phyloP scores from a whole-genome alignment of 2,797 vertebrate genomes.

The Sebastes jordani region DNA sequence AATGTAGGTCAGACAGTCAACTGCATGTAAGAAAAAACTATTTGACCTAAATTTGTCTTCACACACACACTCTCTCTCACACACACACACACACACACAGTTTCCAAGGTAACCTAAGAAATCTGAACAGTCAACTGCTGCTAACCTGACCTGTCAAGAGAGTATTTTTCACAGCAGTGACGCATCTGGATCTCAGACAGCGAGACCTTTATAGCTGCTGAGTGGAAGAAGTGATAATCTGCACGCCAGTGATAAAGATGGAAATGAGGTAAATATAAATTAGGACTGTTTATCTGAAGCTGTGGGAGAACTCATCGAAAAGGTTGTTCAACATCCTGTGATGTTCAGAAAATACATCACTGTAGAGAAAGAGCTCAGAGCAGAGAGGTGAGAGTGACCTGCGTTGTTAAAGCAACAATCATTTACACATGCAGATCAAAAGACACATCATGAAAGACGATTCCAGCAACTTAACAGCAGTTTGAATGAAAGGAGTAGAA shows the following conservation, averaged over 20 bases:
- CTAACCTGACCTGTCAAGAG: slow-evolving; percentile 33
- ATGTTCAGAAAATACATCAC: neutral
- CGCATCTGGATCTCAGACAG: slow-evolving; percentile 42
- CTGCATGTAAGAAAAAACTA: neutral
- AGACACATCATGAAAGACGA: neutral
- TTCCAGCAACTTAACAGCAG: neutral
- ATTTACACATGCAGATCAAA: neutral
- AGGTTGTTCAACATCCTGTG: neutral
- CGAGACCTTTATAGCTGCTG: slow-evolving; percentile 40
- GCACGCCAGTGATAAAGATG: slow-evolving; percentile 14
- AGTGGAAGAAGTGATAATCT: slow-evolving; percentile 27
- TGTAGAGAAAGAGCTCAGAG: neutral
- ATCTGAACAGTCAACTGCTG: slow-evolving; percentile 28
- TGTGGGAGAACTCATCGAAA: neutral
- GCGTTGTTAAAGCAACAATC: neutral
- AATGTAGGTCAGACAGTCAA: slow-evolving; percentile 43
- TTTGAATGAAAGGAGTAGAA: neutral
- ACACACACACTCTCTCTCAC: neutral
- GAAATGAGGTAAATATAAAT: slow-evolving; percentile 34
- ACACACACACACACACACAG: slow-evolving; percentile 36
- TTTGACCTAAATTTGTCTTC: slow-evolving; percentile 52
- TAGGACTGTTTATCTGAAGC: slow-evolving; percentile 10
- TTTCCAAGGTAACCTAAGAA: slow-evolving; percentile 65
- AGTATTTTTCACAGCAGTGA: slow-evolving; percentile 43
- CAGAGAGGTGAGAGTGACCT: neutral